Conservation (phyloP, 2,888 invertebrate genomes). For the Eretmocerus hayati region DNA sequence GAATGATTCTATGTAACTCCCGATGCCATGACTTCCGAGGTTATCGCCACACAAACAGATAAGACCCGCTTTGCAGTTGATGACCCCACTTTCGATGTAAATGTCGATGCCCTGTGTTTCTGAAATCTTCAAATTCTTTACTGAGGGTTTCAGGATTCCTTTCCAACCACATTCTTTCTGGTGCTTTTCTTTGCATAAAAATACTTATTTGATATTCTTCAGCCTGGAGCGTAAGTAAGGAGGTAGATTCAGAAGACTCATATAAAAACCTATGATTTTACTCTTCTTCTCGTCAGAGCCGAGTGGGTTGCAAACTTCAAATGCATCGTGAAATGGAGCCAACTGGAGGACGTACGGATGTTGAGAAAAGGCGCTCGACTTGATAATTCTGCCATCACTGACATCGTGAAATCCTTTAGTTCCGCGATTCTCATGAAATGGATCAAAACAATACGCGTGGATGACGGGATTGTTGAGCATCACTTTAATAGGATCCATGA, state of each 20-base stretch:
- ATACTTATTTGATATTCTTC: slow-evolving; percentile 28
- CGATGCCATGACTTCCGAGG: slow-evolving; percentile 8
- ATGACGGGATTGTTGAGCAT: not conserved
- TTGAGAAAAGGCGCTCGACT: not conserved
- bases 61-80: not conserved
- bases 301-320: slow-evolving; percentile 31
- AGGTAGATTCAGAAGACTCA: slow-evolving; percentile 25
- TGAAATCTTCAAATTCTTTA: not conserved
- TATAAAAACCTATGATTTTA: slow-evolving; percentile 30
- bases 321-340: slow-evolving; percentile 31
- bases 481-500: not conserved
- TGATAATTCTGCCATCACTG: not conserved
- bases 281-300: slow-evolving; percentile 28
- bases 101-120: slow-evolving; percentile 1
- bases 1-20: slow-evolving; percentile 6
- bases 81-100: not conserved
- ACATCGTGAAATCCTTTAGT: not conserved
- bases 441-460: not conserved
- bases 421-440: too few relatives aligned
- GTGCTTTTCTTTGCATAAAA: slow-evolving; percentile 25
- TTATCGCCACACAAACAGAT: slow-evolving; percentile 4
- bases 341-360: slow-evolving; percentile 2
- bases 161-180: not conserved
- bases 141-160: not conserved
- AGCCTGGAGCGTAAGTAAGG: slow-evolving; percentile 24